Evolutionary conservation across 2,113 vertebrate species (phyloP).

Genomic region (Argyrosomus japonicus): DNA sequence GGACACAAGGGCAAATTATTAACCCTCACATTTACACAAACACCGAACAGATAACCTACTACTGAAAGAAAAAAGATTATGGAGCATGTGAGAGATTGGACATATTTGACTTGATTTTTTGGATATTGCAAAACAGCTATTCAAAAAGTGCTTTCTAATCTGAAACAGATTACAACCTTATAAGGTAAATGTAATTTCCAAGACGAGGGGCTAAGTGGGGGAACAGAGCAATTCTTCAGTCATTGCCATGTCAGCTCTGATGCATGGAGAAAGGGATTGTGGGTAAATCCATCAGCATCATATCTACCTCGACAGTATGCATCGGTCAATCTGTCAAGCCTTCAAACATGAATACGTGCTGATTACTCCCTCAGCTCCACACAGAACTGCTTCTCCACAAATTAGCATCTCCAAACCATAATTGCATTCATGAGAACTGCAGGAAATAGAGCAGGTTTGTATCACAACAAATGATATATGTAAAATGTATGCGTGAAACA

Average conservation of each 20-base stretch:
- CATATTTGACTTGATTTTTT: conserved; percentile 22
- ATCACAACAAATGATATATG: conserved; percentile 50
- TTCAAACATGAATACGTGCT: conserved; percentile 74
- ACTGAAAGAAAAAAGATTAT: conserved; percentile 1
- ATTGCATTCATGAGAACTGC: conserved; percentile 70
- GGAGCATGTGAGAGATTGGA: not conserved
- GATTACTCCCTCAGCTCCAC: conserved; percentile 72
- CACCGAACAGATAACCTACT: not conserved
- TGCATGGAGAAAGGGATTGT: conserved; percentile 73
- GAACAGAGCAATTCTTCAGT: conserved; percentile 48
- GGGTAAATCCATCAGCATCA: conserved; percentile 80
- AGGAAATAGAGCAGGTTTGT: conserved; percentile 59
- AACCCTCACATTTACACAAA: not conserved
- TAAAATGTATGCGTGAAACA: conserved; percentile 21
- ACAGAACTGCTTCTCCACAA: conserved; percentile 64
- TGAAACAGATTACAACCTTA: conserved; percentile 7
- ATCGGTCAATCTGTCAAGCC: conserved; percentile 78
- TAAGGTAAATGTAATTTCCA: conserved; percentile 44
- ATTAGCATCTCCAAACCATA: conserved; percentile 73
- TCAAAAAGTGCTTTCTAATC: conserved; percentile 31
- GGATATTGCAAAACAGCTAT: conserved; percentile 19
- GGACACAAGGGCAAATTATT: not conserved
- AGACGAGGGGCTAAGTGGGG: conserved; percentile 43
- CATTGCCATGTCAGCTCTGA: conserved; percentile 67
- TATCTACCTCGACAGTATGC: conserved; percentile 71